A percentile compares a stretch with the other conserved stretches of the same genome.
Conservation (phyloP, 2,888 invertebrate genomes). For the Leucoma salicis region DNA sequence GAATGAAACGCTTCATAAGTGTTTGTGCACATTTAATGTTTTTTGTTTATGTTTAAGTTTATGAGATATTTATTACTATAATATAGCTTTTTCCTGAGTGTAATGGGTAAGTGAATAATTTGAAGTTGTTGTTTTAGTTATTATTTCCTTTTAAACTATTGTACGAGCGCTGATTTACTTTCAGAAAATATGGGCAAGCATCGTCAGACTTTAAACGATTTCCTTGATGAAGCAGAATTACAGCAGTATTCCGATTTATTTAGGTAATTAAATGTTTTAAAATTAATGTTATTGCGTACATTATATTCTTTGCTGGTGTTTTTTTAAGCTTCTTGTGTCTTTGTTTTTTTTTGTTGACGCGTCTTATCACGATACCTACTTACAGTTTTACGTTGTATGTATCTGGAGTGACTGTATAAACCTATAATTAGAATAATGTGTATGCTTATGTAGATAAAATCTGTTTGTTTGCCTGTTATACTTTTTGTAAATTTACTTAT, state of each 20-base stretch:
- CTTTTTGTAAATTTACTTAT: no score
- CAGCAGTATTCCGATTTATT: conserved; percentile 94
- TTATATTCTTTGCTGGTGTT: conserved; percentile 6
- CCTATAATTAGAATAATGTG: no score
- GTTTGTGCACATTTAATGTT: no score
- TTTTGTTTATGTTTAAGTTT: no score
- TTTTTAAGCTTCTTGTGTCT: no score
- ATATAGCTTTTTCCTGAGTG: conserved; percentile 9
- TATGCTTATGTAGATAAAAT: no score
- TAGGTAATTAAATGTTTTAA: conserved; percentile 70
- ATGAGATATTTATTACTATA: conserved; percentile 5
- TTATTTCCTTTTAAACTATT: conserved; percentile 7
- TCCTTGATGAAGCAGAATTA: conserved; percentile 96
- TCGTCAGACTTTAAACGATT: conserved; percentile 83
- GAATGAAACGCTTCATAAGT: no score
- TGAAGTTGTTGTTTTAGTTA: conserved; percentile 13
- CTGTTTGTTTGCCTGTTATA: no score
- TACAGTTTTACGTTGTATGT: no score
- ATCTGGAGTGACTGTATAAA: no score
- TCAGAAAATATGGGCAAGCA: conserved; percentile 57
- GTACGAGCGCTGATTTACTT: conserved; percentile 30
- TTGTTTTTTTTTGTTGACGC: no score
- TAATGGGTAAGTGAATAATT: conserved; percentile 43
- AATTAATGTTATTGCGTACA: conserved; percentile 1
- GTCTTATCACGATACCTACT: no score